Conservation (phyloP, 2,797 vertebrate species). For the Sebastes trivittatus region DNA sequence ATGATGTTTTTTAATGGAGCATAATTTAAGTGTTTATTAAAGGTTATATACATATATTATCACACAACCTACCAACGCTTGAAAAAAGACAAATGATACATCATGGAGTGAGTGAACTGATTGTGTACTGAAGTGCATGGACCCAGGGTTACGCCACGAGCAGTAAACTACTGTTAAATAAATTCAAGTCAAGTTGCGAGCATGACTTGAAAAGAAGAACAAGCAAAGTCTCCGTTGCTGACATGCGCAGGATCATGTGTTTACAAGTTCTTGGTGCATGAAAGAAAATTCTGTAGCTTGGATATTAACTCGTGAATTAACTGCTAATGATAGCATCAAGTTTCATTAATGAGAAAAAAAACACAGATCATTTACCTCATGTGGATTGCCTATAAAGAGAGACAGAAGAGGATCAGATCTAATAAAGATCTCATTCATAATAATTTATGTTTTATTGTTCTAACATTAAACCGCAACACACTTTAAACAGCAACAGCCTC, state of each 20-base stretch:
- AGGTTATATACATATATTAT: not conserved
- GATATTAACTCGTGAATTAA: slow-evolving; percentile 73
- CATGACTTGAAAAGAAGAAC: slow-evolving; percentile 47
- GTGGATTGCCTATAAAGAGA: slow-evolving; percentile 37
- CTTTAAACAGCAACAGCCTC: not conserved
- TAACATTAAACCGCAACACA: slow-evolving; percentile 13
- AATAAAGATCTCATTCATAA: not conserved
- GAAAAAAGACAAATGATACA: not conserved
- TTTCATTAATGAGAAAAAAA: slow-evolving; percentile 55
- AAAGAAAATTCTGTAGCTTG: slow-evolving; percentile 61
- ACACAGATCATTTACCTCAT: slow-evolving; percentile 59
- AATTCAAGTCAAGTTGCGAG: slow-evolving; percentile 52
- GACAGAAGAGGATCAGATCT: not conserved
- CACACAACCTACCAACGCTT: not conserved
- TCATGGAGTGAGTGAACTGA: slow-evolving; percentile 35
- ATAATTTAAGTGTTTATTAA: not conserved
- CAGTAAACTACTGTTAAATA: slow-evolving; percentile 51
- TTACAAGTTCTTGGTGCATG: slow-evolving; percentile 65
- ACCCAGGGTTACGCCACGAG: slow-evolving; percentile 51
- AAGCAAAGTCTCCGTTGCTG: slow-evolving; percentile 54
- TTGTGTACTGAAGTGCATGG: slow-evolving; percentile 39
- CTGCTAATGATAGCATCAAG: slow-evolving; percentile 61
- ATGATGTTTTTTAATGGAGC: not conserved
- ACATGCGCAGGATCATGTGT: slow-evolving; percentile 55
- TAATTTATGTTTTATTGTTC: slow-evolving; percentile 12